Base-by-base conservation (phyloP, 2,797 vertebrate species). In the Sebastes taczanowskii region DNA sequence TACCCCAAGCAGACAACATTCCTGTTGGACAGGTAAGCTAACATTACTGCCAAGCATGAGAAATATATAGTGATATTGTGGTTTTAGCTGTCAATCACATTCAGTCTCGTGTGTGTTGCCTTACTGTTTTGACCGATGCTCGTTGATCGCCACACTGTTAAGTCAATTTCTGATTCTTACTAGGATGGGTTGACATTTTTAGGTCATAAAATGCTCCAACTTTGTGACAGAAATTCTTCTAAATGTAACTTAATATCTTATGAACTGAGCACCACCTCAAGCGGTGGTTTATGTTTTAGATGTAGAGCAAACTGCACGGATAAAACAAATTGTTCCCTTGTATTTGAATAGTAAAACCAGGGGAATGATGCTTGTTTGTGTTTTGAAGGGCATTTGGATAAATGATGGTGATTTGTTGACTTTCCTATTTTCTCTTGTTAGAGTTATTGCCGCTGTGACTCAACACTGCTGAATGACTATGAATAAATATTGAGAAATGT, bases 361-460 rank as follows among this genome's bases (percentile, higher is more conserved):
- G 2, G 35, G 30, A 71, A 55, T 35, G 6, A 61, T 62, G 53
- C 23, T 56, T 81, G 53, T 74, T 77, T 69, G 38, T 27, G 42
- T 61, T 69, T 52, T 77, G 11, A 78, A 64, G 32, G 67, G 2
- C 11, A 38, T 60, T 69, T 63, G 7, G 49, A 76, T 55, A 60
- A 65, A 74, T 82, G 7, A 65, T 42, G 42, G 16, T 55, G 25
- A 74, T 85, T 72, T 75, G 56, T 74, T 71, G 32, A 72, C 61
- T 46, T 46, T 67, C 20, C 20, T 10, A 66, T 65, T 66, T 80
- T 52, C 27, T 67, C 22, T 25, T 14, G 20, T 71, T n/a, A 29
- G 49, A 81, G 23, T 78, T 23, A 62, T 27, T 46, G n/a, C 25
- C 11, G 29, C 25, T 23, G 9, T 61, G 42, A 76, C 11, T 58